A percentile compares a stretch with the other conserved stretches of the same genome.
phyloP scores from a whole-genome alignment of 2,888 invertebrate genomes.

The Abscondita cerata region DNA sequence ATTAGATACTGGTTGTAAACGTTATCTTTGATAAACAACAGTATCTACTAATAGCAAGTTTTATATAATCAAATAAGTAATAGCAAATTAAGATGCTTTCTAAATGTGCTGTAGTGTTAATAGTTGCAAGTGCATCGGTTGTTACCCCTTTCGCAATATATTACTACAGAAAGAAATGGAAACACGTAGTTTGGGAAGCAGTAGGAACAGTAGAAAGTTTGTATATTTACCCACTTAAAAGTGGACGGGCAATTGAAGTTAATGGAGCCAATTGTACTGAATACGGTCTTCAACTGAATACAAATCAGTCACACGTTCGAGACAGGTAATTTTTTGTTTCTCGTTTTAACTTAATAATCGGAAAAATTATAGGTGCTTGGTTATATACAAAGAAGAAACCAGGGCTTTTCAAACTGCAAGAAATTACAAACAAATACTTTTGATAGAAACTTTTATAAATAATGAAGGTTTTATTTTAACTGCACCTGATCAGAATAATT shows the following conservation, averaged over 20 bases:
- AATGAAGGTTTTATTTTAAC: constrained; percentile 57
- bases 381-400: constrained; percentile 57
- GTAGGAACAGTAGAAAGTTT: constrained; percentile 52
- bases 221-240: constrained; percentile 56
- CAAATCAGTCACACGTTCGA: constrained; percentile 45
- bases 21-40: no score
- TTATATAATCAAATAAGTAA: no score
- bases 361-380: constrained; percentile 13
- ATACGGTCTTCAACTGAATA: constrained; percentile 48
- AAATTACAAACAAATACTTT: constrained; percentile 59
- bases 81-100: no score
- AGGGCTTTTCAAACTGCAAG: constrained; percentile 57
- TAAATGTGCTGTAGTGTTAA: no score
- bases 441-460: constrained; percentile 56
- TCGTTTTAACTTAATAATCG: neutral
- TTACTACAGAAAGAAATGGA: constrained; percentile 39
- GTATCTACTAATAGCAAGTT: no score
- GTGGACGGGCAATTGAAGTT: constrained; percentile 53
- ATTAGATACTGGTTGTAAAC: no score
- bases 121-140: no score
- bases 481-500: constrained; percentile 58
- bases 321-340: constrained; percentile 46
- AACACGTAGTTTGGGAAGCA: constrained; percentile 51
- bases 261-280: constrained; percentile 49
- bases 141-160: no score